Percentiles rank a stretch among this genome's conserved stretches.
Evolutionary conservation across 2,888 invertebrate species (phyloP).

Genomic region (Chrysodeixis includens): DNA sequence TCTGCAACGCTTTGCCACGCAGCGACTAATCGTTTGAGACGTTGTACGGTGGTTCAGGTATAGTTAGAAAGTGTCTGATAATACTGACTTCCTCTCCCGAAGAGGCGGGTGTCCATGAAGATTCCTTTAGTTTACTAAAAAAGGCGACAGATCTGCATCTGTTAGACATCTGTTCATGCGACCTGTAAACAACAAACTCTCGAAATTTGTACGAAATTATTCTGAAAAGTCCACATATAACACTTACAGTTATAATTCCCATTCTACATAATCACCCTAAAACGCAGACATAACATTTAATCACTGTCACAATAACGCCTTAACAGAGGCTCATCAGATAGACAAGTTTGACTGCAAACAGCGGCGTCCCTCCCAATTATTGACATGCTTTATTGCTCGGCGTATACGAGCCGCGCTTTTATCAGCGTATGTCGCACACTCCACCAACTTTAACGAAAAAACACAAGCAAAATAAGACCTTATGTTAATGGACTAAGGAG

Average conservation of each 20-base stretch:
- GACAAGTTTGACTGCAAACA: conserved; percentile 56
- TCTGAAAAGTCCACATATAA: too few relatives aligned
- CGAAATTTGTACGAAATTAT: too few relatives aligned
- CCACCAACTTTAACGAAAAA: conserved; percentile 33
- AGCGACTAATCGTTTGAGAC: too few relatives aligned
- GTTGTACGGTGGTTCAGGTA: too few relatives aligned
- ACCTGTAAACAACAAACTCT: too few relatives aligned
- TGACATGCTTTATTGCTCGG: conserved; percentile 83
- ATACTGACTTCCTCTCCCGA: too few relatives aligned
- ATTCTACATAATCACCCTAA: conserved; percentile 3
- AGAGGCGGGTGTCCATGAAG: too few relatives aligned
- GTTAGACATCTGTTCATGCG: too few relatives aligned
- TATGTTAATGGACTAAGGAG: conserved; percentile 46
- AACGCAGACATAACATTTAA: not conserved
- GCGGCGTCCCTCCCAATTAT: conserved; percentile 82
- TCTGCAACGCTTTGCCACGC: too few relatives aligned
- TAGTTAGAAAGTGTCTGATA: too few relatives aligned
- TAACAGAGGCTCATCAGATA: conserved; percentile 34
- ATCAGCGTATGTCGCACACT: conserved; percentile 80
- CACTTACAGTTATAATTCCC: conserved; percentile 2
- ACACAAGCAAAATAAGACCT: conserved; percentile 54
- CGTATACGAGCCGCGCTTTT: conserved; percentile 77
- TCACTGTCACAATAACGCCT: conserved; percentile 3
- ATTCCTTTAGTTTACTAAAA: too few relatives aligned
- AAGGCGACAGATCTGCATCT: too few relatives aligned